Conservation (phyloP, 2,888 invertebrate genomes). For the Tetanocera ferruginea region DNA sequence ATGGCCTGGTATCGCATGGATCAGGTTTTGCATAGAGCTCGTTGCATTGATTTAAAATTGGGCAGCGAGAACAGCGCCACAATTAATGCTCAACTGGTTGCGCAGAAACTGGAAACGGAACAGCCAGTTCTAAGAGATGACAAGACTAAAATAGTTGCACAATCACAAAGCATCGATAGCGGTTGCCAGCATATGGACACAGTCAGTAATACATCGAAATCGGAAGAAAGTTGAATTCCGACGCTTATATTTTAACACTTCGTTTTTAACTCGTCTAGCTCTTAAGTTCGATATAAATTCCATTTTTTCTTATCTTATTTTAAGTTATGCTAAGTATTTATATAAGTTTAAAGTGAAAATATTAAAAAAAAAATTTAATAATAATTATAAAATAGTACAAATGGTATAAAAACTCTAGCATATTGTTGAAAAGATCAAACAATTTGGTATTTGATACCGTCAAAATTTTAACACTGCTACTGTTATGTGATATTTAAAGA, state of each 20-base stretch:
- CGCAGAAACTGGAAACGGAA: neutral
- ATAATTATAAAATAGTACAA: too few species aligned
- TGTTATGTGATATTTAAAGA: too few species aligned
- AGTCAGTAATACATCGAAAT: neutral
- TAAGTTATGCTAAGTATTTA: too few species aligned
- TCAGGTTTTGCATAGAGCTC: slow-evolving; percentile 45
- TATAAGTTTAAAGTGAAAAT: neutral
- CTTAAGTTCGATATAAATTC: neutral
- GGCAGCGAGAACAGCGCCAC: neutral
- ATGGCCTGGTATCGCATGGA: slow-evolving; percentile 57
- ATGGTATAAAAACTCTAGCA: too few species aligned
- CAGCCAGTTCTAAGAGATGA: neutral
- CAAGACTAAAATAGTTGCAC: neutral
- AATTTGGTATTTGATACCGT: too few species aligned
- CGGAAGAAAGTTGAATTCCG: neutral
- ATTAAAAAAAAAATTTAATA: neutral
- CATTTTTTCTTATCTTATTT: neutral
- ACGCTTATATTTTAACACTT: too few species aligned
- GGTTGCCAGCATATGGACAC: slow-evolving; percentile 15
- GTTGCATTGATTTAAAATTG: neutral
- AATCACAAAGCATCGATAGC: slow-evolving; percentile 30
- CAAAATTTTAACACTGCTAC: too few species aligned
- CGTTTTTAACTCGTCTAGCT: neutral
- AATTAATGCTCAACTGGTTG: neutral
- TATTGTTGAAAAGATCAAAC: too few species aligned